phyloP scores from a whole-genome alignment of 1,140 invertebrate genomes.

The Ips nitidus region DNA sequence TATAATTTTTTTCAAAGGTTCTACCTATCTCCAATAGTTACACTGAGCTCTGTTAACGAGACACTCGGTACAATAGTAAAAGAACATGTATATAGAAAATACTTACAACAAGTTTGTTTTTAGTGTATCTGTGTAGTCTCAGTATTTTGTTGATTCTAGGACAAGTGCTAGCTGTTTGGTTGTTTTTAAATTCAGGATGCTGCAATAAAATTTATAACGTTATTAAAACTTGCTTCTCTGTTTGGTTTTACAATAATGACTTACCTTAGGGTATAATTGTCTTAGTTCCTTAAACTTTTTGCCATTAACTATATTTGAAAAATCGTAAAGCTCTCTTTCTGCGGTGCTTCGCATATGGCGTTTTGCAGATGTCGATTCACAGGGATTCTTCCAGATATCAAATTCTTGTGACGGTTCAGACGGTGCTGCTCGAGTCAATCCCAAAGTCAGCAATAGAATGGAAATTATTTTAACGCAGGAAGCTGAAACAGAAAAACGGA shows the following conservation, averaged over 20 bases:
- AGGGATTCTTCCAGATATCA: conserved; percentile 39
- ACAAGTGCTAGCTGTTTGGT: not conserved
- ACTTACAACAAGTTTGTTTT: not conserved
- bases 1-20: too few relatives aligned
- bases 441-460: conserved; percentile 26
- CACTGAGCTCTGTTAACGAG: too few relatives aligned
- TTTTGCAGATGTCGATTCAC: conserved; percentile 16
- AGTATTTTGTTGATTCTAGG: not conserved
- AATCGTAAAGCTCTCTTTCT: conserved; percentile 30
- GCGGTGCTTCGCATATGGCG: conserved; percentile 38
- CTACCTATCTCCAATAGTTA: too few relatives aligned
- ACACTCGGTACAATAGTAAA: too few relatives aligned
- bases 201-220: not conserved
- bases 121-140: not conserved
- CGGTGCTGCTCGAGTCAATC: conserved; percentile 14
- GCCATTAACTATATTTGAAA: conserved; percentile 21
- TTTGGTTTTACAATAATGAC: not conserved
- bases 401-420: not conserved
- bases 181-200: not conserved
- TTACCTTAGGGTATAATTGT: conserved; percentile 26
- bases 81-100: not conserved
- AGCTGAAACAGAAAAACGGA: conserved; percentile 24
- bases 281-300: conserved; percentile 23
- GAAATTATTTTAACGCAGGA: conserved; percentile 21
- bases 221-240: not conserved